phyloP scores from a whole-genome alignment of 2,888 invertebrate genomes.

The Marronus borbonicus region DNA sequence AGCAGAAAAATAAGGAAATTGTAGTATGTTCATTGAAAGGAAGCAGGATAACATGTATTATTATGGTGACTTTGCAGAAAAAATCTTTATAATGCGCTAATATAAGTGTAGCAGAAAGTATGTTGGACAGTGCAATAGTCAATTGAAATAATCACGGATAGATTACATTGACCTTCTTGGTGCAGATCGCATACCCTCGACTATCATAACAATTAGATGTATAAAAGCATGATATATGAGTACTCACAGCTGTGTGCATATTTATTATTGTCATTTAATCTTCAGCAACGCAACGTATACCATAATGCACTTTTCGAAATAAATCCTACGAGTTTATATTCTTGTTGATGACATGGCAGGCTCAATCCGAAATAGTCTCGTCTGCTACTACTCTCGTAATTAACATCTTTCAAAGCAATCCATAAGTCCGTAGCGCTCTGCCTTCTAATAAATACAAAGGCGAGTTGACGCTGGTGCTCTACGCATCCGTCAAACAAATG shows the following conservation, averaged over 20 bases:
- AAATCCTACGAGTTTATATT: constrained; percentile 13
- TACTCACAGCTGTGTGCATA: no score
- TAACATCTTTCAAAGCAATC: constrained; percentile 39
- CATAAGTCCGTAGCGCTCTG: constrained; percentile 33
- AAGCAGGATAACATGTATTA: no score
- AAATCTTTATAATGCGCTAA: no score
- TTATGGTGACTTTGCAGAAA: no score
- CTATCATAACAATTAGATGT: no score
- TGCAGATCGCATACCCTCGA: no score
- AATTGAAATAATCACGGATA: no score
- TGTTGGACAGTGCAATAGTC: no score
- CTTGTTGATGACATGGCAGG: constrained; percentile 12
- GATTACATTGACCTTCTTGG: background rate
- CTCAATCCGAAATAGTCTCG: constrained; percentile 41
- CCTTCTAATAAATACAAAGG: constrained; percentile 55
- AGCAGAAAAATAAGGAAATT: no score
- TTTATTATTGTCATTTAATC: background rate
- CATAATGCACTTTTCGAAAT: background rate
- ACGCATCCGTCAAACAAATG: constrained; percentile 53
- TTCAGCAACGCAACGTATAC: background rate
- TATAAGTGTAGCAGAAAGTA: no score
- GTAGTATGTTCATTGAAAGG: no score
- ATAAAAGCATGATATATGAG: no score
- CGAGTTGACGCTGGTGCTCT: constrained; percentile 47
- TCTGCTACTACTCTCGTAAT: constrained; percentile 32